Evolutionary conservation across 1,140 invertebrate species (phyloP).

Genomic region (Phocides pigmalion): DNA sequence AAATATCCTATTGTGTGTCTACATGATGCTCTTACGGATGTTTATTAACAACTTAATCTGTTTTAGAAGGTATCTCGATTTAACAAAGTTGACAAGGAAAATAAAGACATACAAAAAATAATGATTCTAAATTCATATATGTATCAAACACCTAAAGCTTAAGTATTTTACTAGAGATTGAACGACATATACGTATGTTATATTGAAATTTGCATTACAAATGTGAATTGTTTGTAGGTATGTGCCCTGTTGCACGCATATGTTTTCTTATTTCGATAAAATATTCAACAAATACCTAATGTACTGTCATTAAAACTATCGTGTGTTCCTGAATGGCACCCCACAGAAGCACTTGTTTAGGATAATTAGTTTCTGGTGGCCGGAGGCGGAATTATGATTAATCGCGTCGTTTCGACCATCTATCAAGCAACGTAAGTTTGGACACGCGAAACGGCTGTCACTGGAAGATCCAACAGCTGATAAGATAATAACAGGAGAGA

Average conservation of each 20-base stretch:
- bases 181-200: too few species aligned
- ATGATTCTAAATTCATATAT: background rate
- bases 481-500: constrained; percentile 5
- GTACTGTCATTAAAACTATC: background rate
- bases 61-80: constrained; percentile 26
- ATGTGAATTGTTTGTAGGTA: too few species aligned
- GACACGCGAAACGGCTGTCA: constrained; percentile 22
- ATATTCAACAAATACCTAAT: too few species aligned
- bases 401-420: constrained; percentile 40
- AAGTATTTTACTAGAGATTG: too few species aligned
- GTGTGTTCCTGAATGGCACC: constrained; percentile 9
- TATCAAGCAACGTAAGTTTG: constrained; percentile 33
- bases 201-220: too few species aligned
- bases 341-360: constrained; percentile 28
- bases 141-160: too few species aligned
- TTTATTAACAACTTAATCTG: constrained; percentile 20
- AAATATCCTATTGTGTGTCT: constrained; percentile 25
- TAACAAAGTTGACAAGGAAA: constrained; percentile 24
- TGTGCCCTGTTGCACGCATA: too few species aligned
- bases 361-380: constrained; percentile 44
- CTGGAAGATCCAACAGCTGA: constrained; percentile 22
- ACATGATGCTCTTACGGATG: constrained; percentile 16
- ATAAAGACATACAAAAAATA: constrained; percentile 4
- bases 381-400: constrained; percentile 40
- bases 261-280: too few species aligned